A percentile compares a stretch with the other conserved stretches of the same genome.
These are phyloP conservation scores for Coenonympha glycerion DNA, from an alignment of 2,888 invertebrate genomes.

Conservation along the genomic window DNA sequence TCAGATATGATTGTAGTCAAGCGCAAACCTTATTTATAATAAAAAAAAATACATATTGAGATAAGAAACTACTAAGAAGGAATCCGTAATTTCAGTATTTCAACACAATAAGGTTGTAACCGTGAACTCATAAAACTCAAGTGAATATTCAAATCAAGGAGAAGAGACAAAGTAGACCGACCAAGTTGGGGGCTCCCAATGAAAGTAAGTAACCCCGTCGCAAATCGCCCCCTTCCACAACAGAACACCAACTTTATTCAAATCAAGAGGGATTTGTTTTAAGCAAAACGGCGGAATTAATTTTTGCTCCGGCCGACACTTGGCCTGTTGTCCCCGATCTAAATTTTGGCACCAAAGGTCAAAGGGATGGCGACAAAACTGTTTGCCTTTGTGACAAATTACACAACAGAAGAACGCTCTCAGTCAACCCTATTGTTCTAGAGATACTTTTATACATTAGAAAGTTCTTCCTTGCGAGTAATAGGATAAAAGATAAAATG, in stretches of 20 bases:
- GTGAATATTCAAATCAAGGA: too few species aligned
- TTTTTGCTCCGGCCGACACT: constrained; percentile 37
- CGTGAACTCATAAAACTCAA: too few species aligned
- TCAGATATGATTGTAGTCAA: too few species aligned
- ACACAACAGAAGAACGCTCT: not conserved
- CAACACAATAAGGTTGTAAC: too few species aligned
- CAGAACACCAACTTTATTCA: constrained; percentile 61
- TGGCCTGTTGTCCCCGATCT: constrained; percentile 12
- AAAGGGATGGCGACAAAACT: constrained; percentile 6
- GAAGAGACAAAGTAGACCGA: too few species aligned
- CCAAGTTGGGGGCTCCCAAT: too few species aligned
- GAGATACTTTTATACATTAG: not conserved
- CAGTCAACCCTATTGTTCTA: not conserved
- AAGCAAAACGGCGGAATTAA: constrained; percentile 50
- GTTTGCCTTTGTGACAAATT: constrained; percentile 14
- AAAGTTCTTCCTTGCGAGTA: too few species aligned
- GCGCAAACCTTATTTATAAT: too few species aligned
- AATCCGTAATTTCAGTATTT: too few species aligned
- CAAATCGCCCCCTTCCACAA: constrained; percentile 49
- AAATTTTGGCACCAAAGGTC: constrained; percentile 13
- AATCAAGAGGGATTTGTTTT: constrained; percentile 56
- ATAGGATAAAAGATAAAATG: too few species aligned
- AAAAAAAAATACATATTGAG: too few species aligned
- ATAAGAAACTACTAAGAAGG: too few species aligned
- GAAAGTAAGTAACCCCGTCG: constrained; percentile 19